Evolutionary conservation across 2,888 invertebrate species (phyloP).

Genomic region (Heliconius ethilla): DNA sequence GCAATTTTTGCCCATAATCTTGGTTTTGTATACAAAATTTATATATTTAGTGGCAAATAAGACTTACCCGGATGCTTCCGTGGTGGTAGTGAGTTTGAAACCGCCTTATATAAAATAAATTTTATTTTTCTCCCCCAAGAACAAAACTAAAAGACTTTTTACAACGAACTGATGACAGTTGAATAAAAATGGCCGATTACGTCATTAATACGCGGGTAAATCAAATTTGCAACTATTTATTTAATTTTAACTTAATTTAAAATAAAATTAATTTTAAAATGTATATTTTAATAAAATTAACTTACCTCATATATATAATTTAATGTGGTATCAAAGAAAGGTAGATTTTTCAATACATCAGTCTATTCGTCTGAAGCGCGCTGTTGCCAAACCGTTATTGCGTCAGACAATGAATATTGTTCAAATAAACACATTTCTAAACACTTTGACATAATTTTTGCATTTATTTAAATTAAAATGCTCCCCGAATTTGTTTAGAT

Average conservation of each 20-base stretch:
- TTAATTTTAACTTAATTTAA: slow-evolving; percentile 25
- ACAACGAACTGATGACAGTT: slow-evolving; percentile 72
- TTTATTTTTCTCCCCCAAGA: slow-evolving; percentile 64
- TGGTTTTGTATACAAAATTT: slow-evolving; percentile 28
- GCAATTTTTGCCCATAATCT: slow-evolving; percentile 19
- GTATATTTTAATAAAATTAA: slow-evolving; percentile 34
- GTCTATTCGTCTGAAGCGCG: slow-evolving; percentile 66
- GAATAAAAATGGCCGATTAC: slow-evolving; percentile 70
- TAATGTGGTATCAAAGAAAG: slow-evolving; percentile 56
- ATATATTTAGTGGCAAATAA: slow-evolving; percentile 46
- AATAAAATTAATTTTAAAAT: slow-evolving; percentile 35
- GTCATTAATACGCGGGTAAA: slow-evolving; percentile 73
- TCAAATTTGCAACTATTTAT: slow-evolving; percentile 55
- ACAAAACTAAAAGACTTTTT: slow-evolving; percentile 60
- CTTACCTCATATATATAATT: slow-evolving; percentile 71
- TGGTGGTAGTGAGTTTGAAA: slow-evolving; percentile 64
- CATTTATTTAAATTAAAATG: slow-evolving; percentile 49
- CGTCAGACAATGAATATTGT: slow-evolving; percentile 75
- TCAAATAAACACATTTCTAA: slow-evolving; percentile 75
- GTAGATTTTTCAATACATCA: slow-evolving; percentile 67
- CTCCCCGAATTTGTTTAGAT: slow-evolving; percentile 5
- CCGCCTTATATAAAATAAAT: slow-evolving; percentile 63
- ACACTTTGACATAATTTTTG: slow-evolving; percentile 67
- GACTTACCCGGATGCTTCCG: slow-evolving; percentile 80
- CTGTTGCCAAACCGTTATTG: slow-evolving; percentile 80